These are phyloP conservation scores for Brachyopa scutellaris DNA, from an alignment of 2,888 invertebrate genomes.

Conservation along the genomic window DNA sequence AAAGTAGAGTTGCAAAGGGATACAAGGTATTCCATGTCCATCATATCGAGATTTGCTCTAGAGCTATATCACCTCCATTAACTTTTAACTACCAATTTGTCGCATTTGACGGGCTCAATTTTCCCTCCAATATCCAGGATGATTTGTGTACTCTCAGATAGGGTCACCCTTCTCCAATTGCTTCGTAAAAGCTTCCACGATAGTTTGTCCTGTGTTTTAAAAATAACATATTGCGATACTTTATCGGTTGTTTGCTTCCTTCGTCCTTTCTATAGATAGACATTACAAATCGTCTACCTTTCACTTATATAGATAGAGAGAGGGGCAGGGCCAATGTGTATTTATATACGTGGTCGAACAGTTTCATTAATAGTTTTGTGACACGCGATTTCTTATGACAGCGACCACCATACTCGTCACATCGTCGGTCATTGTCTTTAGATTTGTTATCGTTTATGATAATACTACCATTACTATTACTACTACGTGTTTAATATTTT, in stretches of 20 bases:
- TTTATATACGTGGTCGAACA: slow-evolving; percentile 45
- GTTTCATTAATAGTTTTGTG: slow-evolving; percentile 52
- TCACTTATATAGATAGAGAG: neutral
- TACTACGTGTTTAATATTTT: slow-evolving; percentile 4
- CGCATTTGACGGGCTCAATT: slow-evolving; percentile 8
- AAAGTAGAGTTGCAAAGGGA: too few species aligned
- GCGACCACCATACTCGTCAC: slow-evolving; percentile 2
- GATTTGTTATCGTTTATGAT: slow-evolving; percentile 10
- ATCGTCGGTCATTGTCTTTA: slow-evolving; percentile 26
- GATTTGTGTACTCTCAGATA: slow-evolving; percentile 21
- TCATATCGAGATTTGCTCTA: neutral
- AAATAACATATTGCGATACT: slow-evolving; percentile 43
- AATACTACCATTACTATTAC: neutral
- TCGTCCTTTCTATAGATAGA: slow-evolving; percentile 27
- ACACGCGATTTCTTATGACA: slow-evolving; percentile 56
- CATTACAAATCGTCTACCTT: slow-evolving; percentile 41
- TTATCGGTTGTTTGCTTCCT: slow-evolving; percentile 18
- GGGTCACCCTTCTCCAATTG: neutral
- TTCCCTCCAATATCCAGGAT: neutral
- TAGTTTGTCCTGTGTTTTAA: slow-evolving; percentile 28
- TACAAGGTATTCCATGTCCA: too few species aligned
- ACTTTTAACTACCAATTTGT: slow-evolving; percentile 5
- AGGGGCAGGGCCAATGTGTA: slow-evolving; percentile 39
- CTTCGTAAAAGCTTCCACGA: neutral
- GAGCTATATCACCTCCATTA: slow-evolving; percentile 18